phyloP scores from a whole-genome alignment of 2,113 vertebrate species.

The Poicephalus gulielmi region DNA sequence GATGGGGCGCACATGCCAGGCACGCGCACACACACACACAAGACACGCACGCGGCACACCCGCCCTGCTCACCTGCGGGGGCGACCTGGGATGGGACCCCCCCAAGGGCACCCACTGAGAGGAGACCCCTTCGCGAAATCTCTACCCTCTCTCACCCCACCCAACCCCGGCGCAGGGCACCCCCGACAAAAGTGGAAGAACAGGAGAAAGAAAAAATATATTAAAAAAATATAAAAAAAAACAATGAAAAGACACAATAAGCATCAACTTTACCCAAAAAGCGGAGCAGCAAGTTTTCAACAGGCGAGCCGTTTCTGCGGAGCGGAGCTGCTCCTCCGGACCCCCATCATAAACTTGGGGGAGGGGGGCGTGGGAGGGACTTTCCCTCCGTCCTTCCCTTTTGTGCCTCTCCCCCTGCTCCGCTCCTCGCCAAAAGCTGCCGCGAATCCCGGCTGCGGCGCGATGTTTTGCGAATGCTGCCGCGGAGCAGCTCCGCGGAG shows the following conservation, averaged over 20 bases:
- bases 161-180: background rate
- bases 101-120: background rate
- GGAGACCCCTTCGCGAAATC: background rate
- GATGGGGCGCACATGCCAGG: background rate
- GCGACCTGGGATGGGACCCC: background rate
- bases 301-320: constrained; percentile 26
- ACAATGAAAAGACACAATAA: constrained; percentile 29
- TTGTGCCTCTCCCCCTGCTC: constrained; percentile 12
- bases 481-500: constrained; percentile 15
- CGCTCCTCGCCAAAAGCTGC: background rate
- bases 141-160: background rate
- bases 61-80: background rate
- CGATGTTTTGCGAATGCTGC: background rate
- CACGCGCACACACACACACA: background rate
- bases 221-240: background rate
- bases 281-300: constrained; percentile 61
- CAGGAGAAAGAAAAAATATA: accelerated
- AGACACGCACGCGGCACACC: background rate
- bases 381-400: constrained; percentile 47
- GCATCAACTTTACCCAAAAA: constrained; percentile 65
- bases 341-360: constrained; percentile 67
- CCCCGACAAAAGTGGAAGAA: background rate
- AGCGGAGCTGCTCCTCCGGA: constrained; percentile 21
- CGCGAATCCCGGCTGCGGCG: background rate
- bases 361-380: constrained; percentile 51